These are phyloP conservation scores for Unio delphinus DNA, from an alignment of 2,888 invertebrate genomes.

Conservation along the genomic window DNA sequence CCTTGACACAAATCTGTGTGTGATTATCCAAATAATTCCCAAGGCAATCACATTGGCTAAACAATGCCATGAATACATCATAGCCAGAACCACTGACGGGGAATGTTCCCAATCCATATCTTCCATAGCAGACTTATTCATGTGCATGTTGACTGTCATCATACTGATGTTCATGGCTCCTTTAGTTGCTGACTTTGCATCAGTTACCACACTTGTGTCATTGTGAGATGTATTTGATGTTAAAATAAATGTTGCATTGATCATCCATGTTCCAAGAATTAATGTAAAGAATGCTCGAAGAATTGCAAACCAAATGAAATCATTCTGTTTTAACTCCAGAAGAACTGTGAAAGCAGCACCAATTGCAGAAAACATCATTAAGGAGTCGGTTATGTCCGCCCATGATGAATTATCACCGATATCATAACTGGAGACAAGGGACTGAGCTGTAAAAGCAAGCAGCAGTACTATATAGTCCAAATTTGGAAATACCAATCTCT, in stretches of 20 bases:
- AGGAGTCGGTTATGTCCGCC: conserved; percentile 12
- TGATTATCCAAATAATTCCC: conserved; percentile 10
- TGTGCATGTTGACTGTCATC: too few relatives aligned
- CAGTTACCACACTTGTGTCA: too few relatives aligned
- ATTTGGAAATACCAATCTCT: conserved; percentile 8
- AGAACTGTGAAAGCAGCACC: conserved; percentile 11
- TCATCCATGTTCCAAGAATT: conserved; percentile 16
- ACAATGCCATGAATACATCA: conserved; percentile 12
- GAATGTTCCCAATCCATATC: too few relatives aligned
- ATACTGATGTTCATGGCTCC: too few relatives aligned
- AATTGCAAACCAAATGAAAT: conserved; percentile 15
- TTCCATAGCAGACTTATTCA: too few relatives aligned
- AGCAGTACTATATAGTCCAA: conserved; percentile 16
- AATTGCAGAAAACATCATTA: conserved; percentile 15
- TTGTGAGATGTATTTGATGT: too few relatives aligned
- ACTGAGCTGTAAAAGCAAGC: conserved; percentile 13
- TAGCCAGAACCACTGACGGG: too few relatives aligned
- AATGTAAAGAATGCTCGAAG: conserved; percentile 13
- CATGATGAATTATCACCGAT: conserved; percentile 3
- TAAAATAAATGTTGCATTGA: too few relatives aligned
- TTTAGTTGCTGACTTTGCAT: too few relatives aligned
- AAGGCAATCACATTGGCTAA: conserved; percentile 10
- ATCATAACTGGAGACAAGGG: conserved; percentile 12
- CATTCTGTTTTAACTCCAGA: conserved; percentile 11
- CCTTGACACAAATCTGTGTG: conserved; percentile 5